These are phyloP conservation scores for Rhizomys pruinosus DNA, from an alignment of 2,113 vertebrate genomes.

Conservation along the genomic window DNA sequence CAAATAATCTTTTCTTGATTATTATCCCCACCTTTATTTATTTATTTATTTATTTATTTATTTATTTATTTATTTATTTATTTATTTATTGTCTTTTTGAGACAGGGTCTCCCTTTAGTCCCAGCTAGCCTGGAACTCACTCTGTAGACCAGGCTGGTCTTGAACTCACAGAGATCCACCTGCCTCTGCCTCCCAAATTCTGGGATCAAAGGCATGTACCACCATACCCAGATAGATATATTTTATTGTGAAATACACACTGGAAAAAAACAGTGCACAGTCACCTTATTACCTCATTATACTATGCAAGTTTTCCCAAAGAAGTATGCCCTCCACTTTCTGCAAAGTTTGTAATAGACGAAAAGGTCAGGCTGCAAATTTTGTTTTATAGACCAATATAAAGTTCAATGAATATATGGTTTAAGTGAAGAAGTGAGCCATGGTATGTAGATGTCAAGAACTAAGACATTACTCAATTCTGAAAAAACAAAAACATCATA, in stretches of 20 bases:
- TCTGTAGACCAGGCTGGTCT: no score
- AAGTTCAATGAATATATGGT: neutral
- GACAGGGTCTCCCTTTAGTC: no score
- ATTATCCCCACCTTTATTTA: neutral
- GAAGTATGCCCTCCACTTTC: neutral
- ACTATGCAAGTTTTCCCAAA: constrained; percentile 6
- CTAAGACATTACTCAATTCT: neutral
- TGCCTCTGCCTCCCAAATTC: no score
- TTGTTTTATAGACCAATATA: constrained; percentile 17
- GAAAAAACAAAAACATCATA: constrained; percentile 26
- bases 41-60: neutral
- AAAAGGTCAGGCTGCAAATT: neutral
- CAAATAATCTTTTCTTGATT: neutral
- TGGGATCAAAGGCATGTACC: no score
- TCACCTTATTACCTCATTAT: neutral
- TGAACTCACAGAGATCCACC: no score
- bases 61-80: no score
- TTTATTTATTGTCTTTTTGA: no score
- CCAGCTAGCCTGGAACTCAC: no score
- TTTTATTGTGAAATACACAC: constrained; percentile 11
- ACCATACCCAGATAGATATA: neutral
- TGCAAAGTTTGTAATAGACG: constrained; percentile 9
- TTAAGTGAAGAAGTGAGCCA: neutral
- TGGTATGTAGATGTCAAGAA: neutral
- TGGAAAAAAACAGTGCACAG: neutral